Evolutionary conservation across 2,797 vertebrate species (phyloP).

Genomic region (Melanotaenia maccullochi): DNA sequence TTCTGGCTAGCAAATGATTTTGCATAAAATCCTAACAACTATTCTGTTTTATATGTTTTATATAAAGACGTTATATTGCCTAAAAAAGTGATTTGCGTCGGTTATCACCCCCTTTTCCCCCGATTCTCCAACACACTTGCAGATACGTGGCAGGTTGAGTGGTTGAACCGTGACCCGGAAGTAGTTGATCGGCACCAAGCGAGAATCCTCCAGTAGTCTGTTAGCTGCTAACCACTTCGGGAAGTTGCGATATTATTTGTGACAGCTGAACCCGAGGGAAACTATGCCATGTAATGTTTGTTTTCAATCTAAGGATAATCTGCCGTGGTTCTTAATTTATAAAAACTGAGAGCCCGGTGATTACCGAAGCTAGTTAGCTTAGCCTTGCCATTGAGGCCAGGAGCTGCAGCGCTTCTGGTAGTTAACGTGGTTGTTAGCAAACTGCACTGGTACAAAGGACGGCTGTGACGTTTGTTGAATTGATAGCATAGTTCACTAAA

Average conservation of each 20-base stretch:
- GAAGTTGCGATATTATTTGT: conserved; percentile 26
- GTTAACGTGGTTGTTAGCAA: conserved; percentile 54
- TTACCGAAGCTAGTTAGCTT: conserved; percentile 58
- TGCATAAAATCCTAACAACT: no score
- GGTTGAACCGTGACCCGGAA: conserved; percentile 65
- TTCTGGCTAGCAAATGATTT: no score
- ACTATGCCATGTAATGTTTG: not conserved
- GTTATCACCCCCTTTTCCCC: no score
- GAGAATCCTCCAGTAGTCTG: conserved; percentile 25
- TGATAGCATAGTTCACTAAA: not conserved
- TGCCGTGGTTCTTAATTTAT: not conserved
- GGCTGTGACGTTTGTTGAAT: not conserved
- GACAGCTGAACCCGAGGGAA: not conserved
- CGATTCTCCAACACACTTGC: not conserved
- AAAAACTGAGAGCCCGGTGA: not conserved
- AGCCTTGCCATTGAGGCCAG: conserved; percentile 58
- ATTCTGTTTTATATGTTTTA: no score
- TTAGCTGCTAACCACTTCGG: conserved; percentile 21
- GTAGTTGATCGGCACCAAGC: conserved; percentile 33
- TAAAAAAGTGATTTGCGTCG: no score
- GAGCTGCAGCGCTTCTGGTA: conserved; percentile 15
- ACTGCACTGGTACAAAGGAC: not conserved
- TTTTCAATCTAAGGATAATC: conserved; percentile 2
- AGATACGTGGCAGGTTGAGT: conserved; percentile 64
- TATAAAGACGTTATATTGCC: no score